Evolutionary conservation across 2,797 vertebrate genomes (phyloP), one percentile per base, ranked within the genome.

Genomic region (Neosilurus hyrtlii): DNA sequence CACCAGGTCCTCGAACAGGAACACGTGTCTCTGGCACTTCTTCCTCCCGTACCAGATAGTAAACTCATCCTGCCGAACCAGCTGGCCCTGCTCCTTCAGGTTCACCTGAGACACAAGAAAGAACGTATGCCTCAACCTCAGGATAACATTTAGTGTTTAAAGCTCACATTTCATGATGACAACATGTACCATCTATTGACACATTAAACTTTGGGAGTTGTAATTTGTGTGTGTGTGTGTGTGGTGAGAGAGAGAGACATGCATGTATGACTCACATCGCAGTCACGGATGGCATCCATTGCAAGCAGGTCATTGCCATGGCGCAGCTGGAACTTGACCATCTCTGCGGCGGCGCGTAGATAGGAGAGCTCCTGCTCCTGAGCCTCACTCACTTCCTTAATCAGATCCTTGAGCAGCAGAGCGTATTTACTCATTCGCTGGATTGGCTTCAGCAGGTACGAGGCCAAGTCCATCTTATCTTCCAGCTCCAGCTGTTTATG

Each of bases 61-160:
- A 89, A 99, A 98, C 90, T 97, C 96, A 0, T 97, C 97, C 92
- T 99, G 98, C 16, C 96, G 93, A 75, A 99, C 94, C 89, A 99
- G 93, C 91, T 97, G 97, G 10, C 98, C 98, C 90, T 99, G 97
- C 79, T 99, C 98, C 92, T 99, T 99, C 88, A 99, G 94, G 89
- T 99, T 98, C 80, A 99, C 98, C 98, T 99, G 92, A 56, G 26
- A 75, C n/a, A 68, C n/a, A 8, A 51, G 62, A 62, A 77, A 78
- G 43, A 66, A 76, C 3, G 7, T n/a, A 54, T 62, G 20, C 57
- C 12, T 43, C 8, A 82, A 26, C 11, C n/a, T 62, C 35, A 37
- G 56, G 11, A 37, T 61, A 57, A 18, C 71, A 24, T 26, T n/a
- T 4, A 24, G 12, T 9, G 43, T 16, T 22, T 76, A n/a, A 63